Base-by-base conservation (phyloP, 2,888 invertebrate genomes). In the Caradrina clavipalpis region DNA sequence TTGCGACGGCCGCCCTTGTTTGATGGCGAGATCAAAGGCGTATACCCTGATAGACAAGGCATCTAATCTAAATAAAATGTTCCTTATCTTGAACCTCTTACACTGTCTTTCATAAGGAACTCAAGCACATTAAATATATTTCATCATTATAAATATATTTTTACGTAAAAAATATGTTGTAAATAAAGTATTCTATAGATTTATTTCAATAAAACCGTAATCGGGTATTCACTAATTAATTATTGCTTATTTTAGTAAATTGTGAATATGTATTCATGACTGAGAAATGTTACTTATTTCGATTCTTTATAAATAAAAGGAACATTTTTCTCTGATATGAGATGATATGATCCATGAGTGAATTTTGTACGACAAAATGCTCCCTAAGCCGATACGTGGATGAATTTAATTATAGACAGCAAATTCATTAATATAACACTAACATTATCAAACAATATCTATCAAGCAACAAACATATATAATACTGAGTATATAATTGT, bases 331-430 rank as follows among this genome's bases (percentile, higher is more conserved):
- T 79, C 51, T 84, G 93, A 95, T 94, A 95, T 95, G 95, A 91
- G 78, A 92, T 94, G 95, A 96, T 96, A 95, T 93, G 96, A 93
- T 86, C 35, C 84, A 93, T 95, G 94, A 93, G 93, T 93, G 92
- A 89, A 78, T 84, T 92, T 94, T 95, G 95, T 92, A 94, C 95
- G 88, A 78, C 85, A 85, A 77, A 76, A 84, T 86, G 87, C 85
- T 89, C 80, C 82, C 76, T 75, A 87, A 85, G 85, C 85, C 78
- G 77, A 78, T 67, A 69, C 64, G 61, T 67, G 22, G 31, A 68
- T 73, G 61, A 75, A 61, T 61, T 61, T 78, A 66, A 78, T 69
- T 68, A 74, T 65, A 83, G 73, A 84, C 75, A 80, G 76, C 73
- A 73, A 80, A 74, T 74, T 75, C 69, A 80, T 66, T 75, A 61